Evolutionary conservation across 2,797 vertebrate genomes (phyloP).

Genomic region (Bradypus variegatus): DNA sequence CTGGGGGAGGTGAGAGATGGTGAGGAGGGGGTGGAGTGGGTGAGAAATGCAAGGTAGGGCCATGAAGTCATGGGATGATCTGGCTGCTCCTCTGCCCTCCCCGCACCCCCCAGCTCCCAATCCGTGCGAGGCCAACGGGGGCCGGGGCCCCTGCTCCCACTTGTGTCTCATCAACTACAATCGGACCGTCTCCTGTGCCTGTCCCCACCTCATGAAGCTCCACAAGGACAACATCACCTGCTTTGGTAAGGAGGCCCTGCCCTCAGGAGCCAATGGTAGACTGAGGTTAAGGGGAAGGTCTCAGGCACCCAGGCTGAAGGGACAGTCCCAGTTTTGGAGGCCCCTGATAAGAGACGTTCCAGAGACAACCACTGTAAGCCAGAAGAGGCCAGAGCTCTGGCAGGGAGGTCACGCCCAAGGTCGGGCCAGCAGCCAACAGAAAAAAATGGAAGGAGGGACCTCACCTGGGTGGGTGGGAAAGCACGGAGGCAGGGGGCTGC

Average conservation of each 20-base stretch:
- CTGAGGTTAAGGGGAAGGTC: not conserved
- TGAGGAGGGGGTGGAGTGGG: not conserved
- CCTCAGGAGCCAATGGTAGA: not conserved
- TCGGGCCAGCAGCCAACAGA: no score
- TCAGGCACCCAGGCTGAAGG: not conserved
- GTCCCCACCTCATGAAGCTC: conserved; percentile 97
- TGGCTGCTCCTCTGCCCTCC: not conserved
- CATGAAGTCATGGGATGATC: fast-evolving
- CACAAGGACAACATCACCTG: conserved; percentile 88
- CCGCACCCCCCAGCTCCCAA: conserved; percentile 82
- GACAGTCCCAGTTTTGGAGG: not conserved
- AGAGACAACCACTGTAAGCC: not conserved
- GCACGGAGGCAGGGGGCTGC: not conserved
- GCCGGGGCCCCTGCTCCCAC: conserved; percentile 89
- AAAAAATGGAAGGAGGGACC: not conserved
- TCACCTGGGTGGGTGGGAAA: not conserved
- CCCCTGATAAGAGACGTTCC: not conserved
- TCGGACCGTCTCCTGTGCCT: conserved; percentile 91
- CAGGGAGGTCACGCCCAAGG: fast-evolving
- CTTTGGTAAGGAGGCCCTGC: conserved; percentile 77
- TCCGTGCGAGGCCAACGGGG: conserved; percentile 86
- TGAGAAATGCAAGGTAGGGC: not conserved
- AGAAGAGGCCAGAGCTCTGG: no score
- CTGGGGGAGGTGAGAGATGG: no score
- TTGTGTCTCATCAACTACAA: conserved; percentile 98